Percentiles rank a stretch among this genome's conserved stretches.
Conservation (phyloP, 2,113 vertebrate species). For the Gulo gulo region DNA sequence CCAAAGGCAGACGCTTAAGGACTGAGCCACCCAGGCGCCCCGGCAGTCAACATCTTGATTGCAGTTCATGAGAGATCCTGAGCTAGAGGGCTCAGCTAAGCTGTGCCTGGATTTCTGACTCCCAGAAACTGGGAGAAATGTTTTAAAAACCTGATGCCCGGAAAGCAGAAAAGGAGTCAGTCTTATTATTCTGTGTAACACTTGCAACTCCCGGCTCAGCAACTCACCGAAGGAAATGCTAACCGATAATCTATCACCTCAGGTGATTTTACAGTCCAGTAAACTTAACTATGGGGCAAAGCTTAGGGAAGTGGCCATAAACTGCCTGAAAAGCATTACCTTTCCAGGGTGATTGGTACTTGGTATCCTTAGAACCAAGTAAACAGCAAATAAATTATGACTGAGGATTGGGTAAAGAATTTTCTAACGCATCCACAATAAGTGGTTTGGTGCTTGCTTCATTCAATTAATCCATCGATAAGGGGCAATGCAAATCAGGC, state of each 20-base stretch:
- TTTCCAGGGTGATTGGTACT: constrained; percentile 9
- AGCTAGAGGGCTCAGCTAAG: background rate
- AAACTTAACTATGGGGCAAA: background rate
- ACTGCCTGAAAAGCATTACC: constrained; percentile 9
- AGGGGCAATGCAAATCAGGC: background rate
- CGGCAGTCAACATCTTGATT: background rate
- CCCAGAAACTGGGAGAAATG: background rate
- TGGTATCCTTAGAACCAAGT: background rate
- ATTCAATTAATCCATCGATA: constrained; percentile 27
- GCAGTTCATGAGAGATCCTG: background rate
- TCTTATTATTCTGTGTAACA: constrained; percentile 5
- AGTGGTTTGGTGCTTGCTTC: constrained; percentile 7
- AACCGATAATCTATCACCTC: constrained; percentile 36
- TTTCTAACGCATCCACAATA: constrained; percentile 42
- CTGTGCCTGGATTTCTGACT: background rate
- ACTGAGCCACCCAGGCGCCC: too few relatives aligned
- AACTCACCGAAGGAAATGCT: constrained; percentile 41
- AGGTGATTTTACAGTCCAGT: constrained; percentile 21
- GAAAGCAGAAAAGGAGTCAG: background rate
- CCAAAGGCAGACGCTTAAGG: too few relatives aligned
- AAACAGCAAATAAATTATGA: constrained; percentile 47
- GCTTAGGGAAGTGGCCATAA: background rate
- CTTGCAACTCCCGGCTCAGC: background rate
- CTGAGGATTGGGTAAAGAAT: constrained; percentile 1
- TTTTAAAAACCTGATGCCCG: background rate